Evolutionary conservation across 2,113 vertebrate genomes (phyloP).

Genomic region (Circaetus gallicus): DNA sequence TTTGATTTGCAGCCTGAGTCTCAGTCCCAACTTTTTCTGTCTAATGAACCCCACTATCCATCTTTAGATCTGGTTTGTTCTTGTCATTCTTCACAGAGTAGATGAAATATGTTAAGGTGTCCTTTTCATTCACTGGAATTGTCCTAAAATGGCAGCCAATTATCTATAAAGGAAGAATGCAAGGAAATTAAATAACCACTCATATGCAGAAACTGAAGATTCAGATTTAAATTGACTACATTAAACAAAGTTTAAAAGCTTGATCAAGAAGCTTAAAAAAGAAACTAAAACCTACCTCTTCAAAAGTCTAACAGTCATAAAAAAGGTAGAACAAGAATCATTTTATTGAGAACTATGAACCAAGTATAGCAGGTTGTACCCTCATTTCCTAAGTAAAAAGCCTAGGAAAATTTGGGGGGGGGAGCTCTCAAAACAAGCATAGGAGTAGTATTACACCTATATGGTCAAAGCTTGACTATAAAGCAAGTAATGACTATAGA

Average conservation of each 20-base stretch:
- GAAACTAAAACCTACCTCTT: background rate
- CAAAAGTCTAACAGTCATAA: background rate
- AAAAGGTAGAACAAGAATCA: background rate
- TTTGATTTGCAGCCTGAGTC: conserved; percentile 46
- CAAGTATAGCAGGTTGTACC: background rate
- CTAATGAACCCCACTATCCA: conserved; percentile 78
- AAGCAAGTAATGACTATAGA: background rate
- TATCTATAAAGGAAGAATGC: conserved; percentile 72
- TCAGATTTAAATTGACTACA: background rate
- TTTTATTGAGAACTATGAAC: background rate
- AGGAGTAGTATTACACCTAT: background rate
- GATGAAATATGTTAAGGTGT: conserved; percentile 86
- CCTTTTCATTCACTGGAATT: conserved; percentile 86
- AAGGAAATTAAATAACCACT: conserved; percentile 27
- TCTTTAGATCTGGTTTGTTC: conserved; percentile 81
- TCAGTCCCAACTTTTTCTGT: conserved; percentile 43
- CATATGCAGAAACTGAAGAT: background rate
- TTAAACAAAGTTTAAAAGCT: background rate
- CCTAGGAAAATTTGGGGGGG: background rate
- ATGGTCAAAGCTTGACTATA: background rate
- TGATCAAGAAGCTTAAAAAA: background rate
- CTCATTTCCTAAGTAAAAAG: background rate
- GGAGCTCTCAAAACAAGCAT: background rate
- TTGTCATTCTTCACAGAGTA: conserved; percentile 86
- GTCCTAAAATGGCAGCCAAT: conserved; percentile 85